These are phyloP conservation scores for Bergia puertoricense DNA, from an alignment of 92 coral and sea anemone genomes.

Conservation along the genomic window DNA sequence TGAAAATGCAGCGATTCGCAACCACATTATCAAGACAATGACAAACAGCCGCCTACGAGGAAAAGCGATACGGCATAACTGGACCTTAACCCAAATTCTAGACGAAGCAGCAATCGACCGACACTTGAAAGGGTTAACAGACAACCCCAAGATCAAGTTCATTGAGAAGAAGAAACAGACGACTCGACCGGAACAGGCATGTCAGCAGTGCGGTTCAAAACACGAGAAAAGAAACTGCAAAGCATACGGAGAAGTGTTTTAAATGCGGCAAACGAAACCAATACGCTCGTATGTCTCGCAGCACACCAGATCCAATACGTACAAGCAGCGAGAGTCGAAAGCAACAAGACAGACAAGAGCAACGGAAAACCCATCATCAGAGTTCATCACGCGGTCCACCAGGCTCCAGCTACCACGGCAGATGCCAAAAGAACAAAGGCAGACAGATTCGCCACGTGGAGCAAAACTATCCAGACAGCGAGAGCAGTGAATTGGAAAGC, in stretches of 20 bases:
- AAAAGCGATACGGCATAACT: conserved; percentile 50
- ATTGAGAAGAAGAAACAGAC: conserved; percentile 35
- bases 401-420: background rate
- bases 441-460: conserved; percentile 21
- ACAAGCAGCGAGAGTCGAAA: conserved; percentile 12
- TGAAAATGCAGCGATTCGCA: conserved; percentile 47
- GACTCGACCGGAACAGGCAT: conserved; percentile 8
- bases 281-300: conserved; percentile 56
- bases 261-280: conserved; percentile 56
- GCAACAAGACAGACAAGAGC: conserved; percentile 6
- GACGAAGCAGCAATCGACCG: conserved; percentile 55
- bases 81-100: conserved; percentile 49
- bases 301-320: background rate
- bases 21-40: conserved; percentile 67
- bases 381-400: conserved; percentile 8
- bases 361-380: conserved; percentile 1
- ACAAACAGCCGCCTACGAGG: conserved; percentile 38
- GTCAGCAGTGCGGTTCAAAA: conserved; percentile 40
- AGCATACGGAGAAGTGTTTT: conserved; percentile 54
- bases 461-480: background rate
- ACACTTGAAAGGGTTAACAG: conserved; percentile 47
- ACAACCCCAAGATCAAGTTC: conserved; percentile 33
- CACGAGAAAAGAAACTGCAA: conserved; percentile 46
- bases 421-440: conserved; percentile 1
- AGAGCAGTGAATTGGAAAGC: background rate